phyloP scores from a whole-genome alignment of 2,888 invertebrate genomes.

The Chymomyza amoena region DNA sequence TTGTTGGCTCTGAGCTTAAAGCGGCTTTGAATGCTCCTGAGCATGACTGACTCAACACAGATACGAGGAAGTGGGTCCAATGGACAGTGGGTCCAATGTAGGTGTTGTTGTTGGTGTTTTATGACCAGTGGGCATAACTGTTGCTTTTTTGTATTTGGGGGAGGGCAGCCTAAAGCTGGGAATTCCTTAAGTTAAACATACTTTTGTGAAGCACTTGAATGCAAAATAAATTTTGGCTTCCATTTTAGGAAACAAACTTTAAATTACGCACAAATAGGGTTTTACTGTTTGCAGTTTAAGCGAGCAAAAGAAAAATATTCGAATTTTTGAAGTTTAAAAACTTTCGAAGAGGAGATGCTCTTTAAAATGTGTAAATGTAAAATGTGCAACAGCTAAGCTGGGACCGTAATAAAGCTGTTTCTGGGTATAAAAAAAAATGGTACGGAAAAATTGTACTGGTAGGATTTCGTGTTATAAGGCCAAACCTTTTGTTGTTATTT shows the following conservation, averaged over 20 bases:
- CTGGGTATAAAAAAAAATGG: no score
- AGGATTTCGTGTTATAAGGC: no score
- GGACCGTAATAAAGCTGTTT: no score
- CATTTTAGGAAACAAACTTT: not conserved
- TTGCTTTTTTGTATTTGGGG: constrained; percentile 32
- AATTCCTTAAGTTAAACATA: constrained; percentile 26
- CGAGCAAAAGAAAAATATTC: not conserved
- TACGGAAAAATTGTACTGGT: no score
- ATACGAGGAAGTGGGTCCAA: not conserved
- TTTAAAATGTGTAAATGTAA: no score
- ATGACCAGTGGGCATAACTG: constrained; percentile 44
- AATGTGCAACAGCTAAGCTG: no score
- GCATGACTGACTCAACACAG: constrained; percentile 36
- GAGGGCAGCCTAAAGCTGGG: not conserved
- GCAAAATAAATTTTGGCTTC: not conserved
- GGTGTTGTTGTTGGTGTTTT: constrained; percentile 28
- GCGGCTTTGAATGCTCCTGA: constrained; percentile 61
- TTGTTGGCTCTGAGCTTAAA: constrained; percentile 45
- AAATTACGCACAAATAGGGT: not conserved
- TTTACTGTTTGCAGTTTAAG: not conserved
- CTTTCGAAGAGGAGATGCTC: not conserved
- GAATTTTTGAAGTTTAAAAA: no score
- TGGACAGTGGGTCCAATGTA: not conserved
- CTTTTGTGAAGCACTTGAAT: not conserved
- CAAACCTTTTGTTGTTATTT: no score